Percentiles rank a stretch among this genome's conserved stretches.
Evolutionary conservation across 1,140 invertebrate genomes (phyloP).

Genomic region (Bombus polaris): DNA sequence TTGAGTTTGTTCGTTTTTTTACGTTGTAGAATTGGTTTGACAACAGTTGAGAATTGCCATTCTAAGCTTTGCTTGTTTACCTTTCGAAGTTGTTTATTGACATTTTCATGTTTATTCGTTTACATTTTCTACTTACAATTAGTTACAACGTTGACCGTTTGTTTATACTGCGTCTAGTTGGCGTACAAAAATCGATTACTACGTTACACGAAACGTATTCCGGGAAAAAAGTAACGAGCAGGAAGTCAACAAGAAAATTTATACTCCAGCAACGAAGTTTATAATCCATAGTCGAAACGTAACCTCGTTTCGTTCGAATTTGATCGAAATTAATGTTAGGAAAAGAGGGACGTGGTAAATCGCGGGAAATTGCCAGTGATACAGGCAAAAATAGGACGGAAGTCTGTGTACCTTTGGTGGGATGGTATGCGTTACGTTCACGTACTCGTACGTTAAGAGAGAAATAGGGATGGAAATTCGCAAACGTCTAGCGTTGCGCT

Average conservation of each 20-base stretch:
- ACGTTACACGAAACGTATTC: too few species aligned
- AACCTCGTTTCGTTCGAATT: neutral
- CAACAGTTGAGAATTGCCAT: neutral
- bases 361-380: neutral
- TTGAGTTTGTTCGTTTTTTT: neutral
- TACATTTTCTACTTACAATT: neutral
- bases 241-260: neutral
- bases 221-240: neutral
- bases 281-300: too few species aligned
- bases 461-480: constrained; percentile 39
- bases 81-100: neutral
- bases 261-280: too few species aligned
- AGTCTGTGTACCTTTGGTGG: constrained; percentile 3
- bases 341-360: neutral
- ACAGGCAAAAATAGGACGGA: constrained; percentile 10
- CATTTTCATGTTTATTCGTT: neutral
- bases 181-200: neutral
- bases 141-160: neutral
- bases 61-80: neutral
- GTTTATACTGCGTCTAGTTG: too few species aligned
- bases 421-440: neutral
- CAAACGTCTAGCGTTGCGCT: constrained; percentile 31
- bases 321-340: constrained; percentile 2
- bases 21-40: neutral
- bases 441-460: constrained; percentile 18